Percentiles rank a stretch among this genome's conserved stretches.
phyloP scores from a whole-genome alignment of 2,888 invertebrate species.

The Mythimna vitellina region DNA sequence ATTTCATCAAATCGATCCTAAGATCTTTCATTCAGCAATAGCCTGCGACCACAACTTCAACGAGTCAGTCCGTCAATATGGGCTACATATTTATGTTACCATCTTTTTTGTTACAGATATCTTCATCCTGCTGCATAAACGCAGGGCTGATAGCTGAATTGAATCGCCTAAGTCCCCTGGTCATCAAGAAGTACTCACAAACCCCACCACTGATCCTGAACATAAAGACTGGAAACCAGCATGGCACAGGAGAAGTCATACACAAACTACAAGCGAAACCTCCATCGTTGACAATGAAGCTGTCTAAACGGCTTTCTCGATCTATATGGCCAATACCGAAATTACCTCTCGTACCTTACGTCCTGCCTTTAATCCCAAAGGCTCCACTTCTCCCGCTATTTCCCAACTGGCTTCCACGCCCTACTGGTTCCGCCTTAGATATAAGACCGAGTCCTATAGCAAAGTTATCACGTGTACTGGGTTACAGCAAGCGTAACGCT shows the following conservation, averaged over 20 bases:
- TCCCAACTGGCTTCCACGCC: constrained; percentile 20
- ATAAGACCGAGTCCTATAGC: background rate
- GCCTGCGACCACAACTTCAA: no score
- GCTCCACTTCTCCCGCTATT: constrained; percentile 16
- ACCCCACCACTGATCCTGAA: constrained; percentile 77
- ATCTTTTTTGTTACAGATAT: constrained; percentile 35
- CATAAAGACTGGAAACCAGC: constrained; percentile 65
- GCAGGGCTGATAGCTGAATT: constrained; percentile 75
- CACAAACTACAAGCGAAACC: constrained; percentile 15
- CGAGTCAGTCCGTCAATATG: background rate
- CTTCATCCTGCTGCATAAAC: constrained; percentile 61
- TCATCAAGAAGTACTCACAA: constrained; percentile 71
- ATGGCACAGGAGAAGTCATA: background rate
- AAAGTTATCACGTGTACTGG: background rate
- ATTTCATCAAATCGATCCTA: no score
- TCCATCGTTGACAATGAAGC: constrained; percentile 1
- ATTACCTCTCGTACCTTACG: constrained; percentile 37
- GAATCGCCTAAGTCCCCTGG: constrained; percentile 69
- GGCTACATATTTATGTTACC: background rate
- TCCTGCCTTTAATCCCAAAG: constrained; percentile 30
- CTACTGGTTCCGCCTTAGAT: background rate
- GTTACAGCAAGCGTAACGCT: background rate
- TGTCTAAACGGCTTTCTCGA: constrained; percentile 22
- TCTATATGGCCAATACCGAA: constrained; percentile 53
- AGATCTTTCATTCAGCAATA: no score